These are phyloP conservation scores for Amazonetta brasiliensis DNA, from an alignment of 2,797 vertebrate genomes.

Conservation along the genomic window DNA sequence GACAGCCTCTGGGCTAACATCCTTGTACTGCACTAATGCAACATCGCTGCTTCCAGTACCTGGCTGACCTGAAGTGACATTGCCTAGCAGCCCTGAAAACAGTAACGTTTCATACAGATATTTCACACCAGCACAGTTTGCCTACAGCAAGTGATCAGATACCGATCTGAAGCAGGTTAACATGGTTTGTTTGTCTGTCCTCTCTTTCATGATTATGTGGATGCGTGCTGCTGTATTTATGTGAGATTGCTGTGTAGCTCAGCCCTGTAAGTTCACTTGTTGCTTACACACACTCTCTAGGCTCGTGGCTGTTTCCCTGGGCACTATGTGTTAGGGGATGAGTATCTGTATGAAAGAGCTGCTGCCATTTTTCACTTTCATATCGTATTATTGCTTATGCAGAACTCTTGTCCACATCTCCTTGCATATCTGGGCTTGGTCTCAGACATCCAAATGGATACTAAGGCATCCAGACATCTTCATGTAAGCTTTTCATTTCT, in stretches of 20 bases:
- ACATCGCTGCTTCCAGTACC: background rate
- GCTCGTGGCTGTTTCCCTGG: slow-evolving; percentile 43
- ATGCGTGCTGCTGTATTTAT: background rate
- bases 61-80: slow-evolving; percentile 15
- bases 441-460: slow-evolving; percentile 9
- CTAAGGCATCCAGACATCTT: slow-evolving; percentile 3
- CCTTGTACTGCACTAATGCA: background rate
- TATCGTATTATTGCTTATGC: background rate
- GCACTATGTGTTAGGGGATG: slow-evolving; percentile 16
- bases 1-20: background rate
- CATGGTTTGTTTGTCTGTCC: slow-evolving; percentile 15
- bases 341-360: slow-evolving; percentile 60
- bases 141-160: slow-evolving; percentile 13
- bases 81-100: background rate
- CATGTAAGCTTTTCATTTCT: background rate
- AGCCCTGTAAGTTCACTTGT: slow-evolving; percentile 17
- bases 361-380: slow-evolving; percentile 22
- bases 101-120: slow-evolving; percentile 20
- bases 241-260: background rate
- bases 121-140: slow-evolving; percentile 41
- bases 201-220: background rate
- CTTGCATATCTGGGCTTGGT: background rate
- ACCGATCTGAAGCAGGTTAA: background rate
- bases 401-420: background rate
- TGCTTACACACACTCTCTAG: slow-evolving; percentile 7